Percentiles rank a stretch among this genome's conserved stretches.
Conservation (phyloP, 1,140 invertebrate genomes). For the Nasonia giraulti region DNA sequence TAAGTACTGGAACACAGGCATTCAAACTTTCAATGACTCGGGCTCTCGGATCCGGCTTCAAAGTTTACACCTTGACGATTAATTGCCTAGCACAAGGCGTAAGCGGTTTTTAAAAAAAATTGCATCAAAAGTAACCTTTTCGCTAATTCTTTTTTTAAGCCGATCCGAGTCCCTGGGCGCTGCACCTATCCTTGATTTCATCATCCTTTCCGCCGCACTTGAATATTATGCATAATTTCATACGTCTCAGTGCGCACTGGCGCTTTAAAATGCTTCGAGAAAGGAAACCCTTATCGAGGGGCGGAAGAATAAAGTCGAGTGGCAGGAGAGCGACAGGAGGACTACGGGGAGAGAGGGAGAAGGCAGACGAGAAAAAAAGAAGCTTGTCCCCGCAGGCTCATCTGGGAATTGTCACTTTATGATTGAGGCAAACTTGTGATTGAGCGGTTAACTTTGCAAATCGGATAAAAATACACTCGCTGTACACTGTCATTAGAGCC, state of each 20-base stretch:
- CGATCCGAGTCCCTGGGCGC: not conserved
- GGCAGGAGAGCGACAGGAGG: too few species aligned
- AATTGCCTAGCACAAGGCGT: too few species aligned
- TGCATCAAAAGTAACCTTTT: not conserved
- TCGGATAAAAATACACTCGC: too few species aligned
- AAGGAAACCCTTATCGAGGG: conserved; percentile 16
- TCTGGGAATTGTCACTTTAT: conserved; percentile 58
- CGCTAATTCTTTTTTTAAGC: not conserved
- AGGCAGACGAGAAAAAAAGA: not conserved
- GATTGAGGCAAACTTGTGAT: conserved; percentile 30
- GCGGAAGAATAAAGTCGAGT: conserved; percentile 13
- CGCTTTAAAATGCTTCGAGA: conserved; percentile 2
- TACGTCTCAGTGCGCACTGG: conserved; percentile 52
- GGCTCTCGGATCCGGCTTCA: too few species aligned
- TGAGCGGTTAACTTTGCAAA: too few species aligned
- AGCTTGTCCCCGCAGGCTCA: conserved; percentile 13
- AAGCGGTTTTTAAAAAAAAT: too few species aligned
- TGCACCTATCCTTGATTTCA: not conserved
- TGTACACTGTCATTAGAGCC: too few species aligned
- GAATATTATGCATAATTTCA: conserved; percentile 63
- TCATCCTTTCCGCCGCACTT: not conserved
- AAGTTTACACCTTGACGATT: too few species aligned
- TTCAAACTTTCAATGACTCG: too few species aligned
- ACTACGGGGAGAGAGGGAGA: too few species aligned
- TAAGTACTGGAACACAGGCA: too few species aligned